Base-by-base conservation (phyloP, 2,113 vertebrate species). In the Casuarius casuarius region DNA sequence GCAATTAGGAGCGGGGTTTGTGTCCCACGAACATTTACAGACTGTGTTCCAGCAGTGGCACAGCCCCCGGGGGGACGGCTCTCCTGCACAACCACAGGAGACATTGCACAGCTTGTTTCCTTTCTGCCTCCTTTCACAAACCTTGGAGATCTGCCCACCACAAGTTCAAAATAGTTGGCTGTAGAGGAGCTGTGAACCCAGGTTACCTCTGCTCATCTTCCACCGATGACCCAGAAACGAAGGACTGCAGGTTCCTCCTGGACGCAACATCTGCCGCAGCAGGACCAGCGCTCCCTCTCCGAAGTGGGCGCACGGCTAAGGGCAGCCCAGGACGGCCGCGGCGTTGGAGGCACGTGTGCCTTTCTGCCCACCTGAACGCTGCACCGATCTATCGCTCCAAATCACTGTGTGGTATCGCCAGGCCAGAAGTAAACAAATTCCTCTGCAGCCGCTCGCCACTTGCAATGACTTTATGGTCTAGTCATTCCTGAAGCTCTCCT, bases 1-100 rank as follows among this genome's bases (percentile, higher is more conserved):
- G 75, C 46, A 26, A 29, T 21, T 12, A 3, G 14, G 19, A 26
- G 25, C 49, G 28, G 28, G 8, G 33, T 28, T 87, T 6, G 0
- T 23, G 35, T 23, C 56, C 58, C 0, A 0, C 2, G 31, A 61
- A 5, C n/a, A 59, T 23, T 4, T 3, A 54, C 2, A 26, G 90
- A 35, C 40, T 7, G 23, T 66, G 51, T 70, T 66, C 80, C 62
- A 65, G 25, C 16, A 8, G 40, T 28, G 19, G 63, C 40, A 65
- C 38, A 11, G 62, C 62, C 25, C 62, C 38, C 46, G 19, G 17
- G 10, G 26, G 62, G 62, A 65, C 28, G 62, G 62, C 38, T 65
- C 25, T 28, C 59, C 35, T n/a, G 58, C 51, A 48, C 3, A 5
- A 73, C 29, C 35, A 54, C n/a, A 77, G 78, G 56, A 79, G n/a